phyloP scores from a whole-genome alignment of 2,888 invertebrate genomes.

The Aethes cnicana region DNA sequence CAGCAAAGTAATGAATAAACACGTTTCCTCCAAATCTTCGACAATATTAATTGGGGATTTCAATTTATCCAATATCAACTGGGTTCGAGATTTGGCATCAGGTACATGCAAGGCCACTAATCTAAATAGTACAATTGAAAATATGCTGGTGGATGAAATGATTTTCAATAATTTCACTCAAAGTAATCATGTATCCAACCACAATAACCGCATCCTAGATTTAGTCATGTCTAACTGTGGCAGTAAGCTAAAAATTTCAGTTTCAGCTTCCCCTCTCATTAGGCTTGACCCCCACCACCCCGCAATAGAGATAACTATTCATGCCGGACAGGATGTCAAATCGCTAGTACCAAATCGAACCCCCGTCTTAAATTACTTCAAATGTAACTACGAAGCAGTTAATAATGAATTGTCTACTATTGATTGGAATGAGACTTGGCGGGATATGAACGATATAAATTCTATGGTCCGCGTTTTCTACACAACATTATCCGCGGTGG shows the following conservation, averaged over 20 bases:
- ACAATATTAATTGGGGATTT: neutral
- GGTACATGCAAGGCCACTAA: neutral
- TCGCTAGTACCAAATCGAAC: too few species aligned
- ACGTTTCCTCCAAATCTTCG: neutral
- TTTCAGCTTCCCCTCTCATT: neutral
- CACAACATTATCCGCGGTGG: too few species aligned
- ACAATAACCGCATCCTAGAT: neutral
- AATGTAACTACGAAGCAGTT: slow-evolving; percentile 81
- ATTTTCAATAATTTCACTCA: neutral
- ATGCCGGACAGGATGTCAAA: too few species aligned
- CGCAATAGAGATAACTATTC: too few species aligned
- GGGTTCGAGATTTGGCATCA: neutral
- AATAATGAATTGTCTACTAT: too few species aligned
- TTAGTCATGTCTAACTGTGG: neutral
- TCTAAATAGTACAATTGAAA: neutral
- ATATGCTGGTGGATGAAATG: neutral
- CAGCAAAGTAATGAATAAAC: neutral
- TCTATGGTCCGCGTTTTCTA: too few species aligned
- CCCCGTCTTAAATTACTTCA: slow-evolving; percentile 74
- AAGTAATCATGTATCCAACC: neutral
- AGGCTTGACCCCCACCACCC: slow-evolving; percentile 1
- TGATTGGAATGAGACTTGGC: too few species aligned
- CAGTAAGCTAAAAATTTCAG: neutral
- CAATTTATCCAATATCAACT: neutral
- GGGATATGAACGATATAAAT: too few species aligned